Evolutionary conservation across 2,888 invertebrate genomes (phyloP), one percentile per base, ranked within the genome.

Genomic region (Xylophagus ater): DNA sequence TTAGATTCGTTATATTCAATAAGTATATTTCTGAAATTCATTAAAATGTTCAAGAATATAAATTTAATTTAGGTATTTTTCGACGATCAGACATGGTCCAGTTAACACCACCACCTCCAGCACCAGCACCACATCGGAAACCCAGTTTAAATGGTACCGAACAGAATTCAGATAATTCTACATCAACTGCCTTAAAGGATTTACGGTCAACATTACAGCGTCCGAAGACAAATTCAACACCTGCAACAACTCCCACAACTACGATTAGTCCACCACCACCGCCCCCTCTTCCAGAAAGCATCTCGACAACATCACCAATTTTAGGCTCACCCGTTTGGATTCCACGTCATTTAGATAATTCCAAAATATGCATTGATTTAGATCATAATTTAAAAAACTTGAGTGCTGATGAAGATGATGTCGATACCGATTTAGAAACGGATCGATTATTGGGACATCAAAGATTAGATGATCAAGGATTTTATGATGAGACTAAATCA

Each of bases 371-470:
- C 53, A 15, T 53, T 56, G 24, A 21, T 30, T 73, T 75, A 32
- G 79, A 77, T 42, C 72, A 72, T 2, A 71, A 69, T 14, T 70
- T 73, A 25, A 81, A 80, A 61, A 74, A 71, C 10, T 68, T 73
- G 28, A 81, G 80, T 51, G 80, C 75, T 3, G 68, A 68, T 56
- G 59, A 67, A 74, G 86, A 83, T 59, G 90, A 90, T 66, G 89
- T 92, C 18, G 96, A 96, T 58, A 97, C 96, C 1, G 96, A 97
- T 63, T 76, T 94, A 51, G 96, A 96, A 68, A 96, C 96, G n/a
- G 96, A 96, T 65, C 73, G 94, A 53, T 69, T 96, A 45, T 73
- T 96, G 44, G 93, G 94, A 13, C 93, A 94, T 59, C 93, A 94
- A 62, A 72, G 90, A 49, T 82, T 88, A n/a, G 89, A 89, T 53